Conservation (phyloP, 2,797 vertebrate species). For the Mormyrus hasselquistii region DNA sequence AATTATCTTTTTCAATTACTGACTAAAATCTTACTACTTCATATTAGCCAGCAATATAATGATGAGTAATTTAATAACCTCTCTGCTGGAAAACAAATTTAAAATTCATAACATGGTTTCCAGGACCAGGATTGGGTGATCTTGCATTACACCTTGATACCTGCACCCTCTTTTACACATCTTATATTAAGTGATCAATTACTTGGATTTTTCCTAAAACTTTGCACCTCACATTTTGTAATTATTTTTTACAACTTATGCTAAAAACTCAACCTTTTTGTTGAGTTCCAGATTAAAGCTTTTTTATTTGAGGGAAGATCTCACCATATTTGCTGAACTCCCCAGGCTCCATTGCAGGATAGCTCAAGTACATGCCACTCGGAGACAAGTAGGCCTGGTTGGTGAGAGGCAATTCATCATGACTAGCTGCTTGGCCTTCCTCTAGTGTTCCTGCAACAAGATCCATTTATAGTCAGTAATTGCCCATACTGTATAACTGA, state of each 20-base stretch:
- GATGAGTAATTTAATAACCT: neutral
- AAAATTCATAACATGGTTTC: neutral
- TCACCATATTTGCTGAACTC: slow-evolving; percentile 58
- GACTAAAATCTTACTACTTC: neutral
- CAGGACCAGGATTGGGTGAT: neutral
- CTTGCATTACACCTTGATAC: neutral
- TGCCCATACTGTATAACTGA: slow-evolving; percentile 7
- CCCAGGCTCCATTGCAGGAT: slow-evolving; percentile 51
- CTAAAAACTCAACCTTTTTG: neutral
- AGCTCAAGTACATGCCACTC: slow-evolving; percentile 49
- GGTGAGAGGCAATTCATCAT: slow-evolving; percentile 54
- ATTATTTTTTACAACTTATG: neutral
- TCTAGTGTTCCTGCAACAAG: slow-evolving; percentile 50
- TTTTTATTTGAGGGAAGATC: neutral
- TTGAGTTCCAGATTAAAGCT: neutral
- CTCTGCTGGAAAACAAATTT: neutral
- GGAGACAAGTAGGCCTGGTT: slow-evolving; percentile 53
- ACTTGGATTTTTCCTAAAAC: neutral
- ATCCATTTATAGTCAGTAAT: slow-evolving; percentile 7
- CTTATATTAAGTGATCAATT: neutral
- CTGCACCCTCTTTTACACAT: neutral
- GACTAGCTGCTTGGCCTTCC: slow-evolving; percentile 40
- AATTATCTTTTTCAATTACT: neutral
- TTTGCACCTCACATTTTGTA: neutral
- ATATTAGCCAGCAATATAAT: neutral